Conservation (phyloP, 2,888 invertebrate species). For the Achlya flavicornis region DNA sequence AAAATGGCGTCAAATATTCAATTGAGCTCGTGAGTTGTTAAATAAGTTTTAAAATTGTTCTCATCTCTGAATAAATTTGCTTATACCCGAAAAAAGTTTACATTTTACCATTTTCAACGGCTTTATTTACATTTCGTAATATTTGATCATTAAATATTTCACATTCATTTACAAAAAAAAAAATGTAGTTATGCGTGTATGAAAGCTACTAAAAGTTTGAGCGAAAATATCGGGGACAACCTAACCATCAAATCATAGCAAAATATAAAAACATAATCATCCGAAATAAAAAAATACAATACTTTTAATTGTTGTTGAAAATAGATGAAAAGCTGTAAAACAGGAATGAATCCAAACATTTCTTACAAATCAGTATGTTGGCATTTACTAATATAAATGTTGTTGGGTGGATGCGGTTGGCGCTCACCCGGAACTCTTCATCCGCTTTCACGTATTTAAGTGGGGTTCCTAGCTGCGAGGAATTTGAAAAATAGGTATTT, state of each 20-base stretch:
- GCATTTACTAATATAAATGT: not conserved
- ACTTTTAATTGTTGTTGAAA: not conserved
- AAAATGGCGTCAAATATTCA: conserved; percentile 8
- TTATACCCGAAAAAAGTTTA: not conserved
- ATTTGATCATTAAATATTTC: too few species aligned
- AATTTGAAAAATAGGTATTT: too few species aligned
- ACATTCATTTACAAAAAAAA: too few species aligned
- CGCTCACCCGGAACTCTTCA: not conserved
- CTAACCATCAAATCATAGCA: too few species aligned
- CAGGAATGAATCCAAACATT: not conserved
- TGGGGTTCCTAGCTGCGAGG: too few species aligned
- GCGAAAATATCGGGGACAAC: too few species aligned
- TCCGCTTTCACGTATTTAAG: not conserved
- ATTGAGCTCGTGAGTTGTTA: conserved; percentile 11
- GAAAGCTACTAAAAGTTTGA: too few species aligned
- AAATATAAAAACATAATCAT: too few species aligned
- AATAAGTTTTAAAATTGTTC: conserved; percentile 16
- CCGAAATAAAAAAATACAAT: too few species aligned
- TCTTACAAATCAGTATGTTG: not conserved
- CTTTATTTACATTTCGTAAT: not conserved
- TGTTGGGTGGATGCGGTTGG: not conserved
- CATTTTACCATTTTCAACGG: not conserved
- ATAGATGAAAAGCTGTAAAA: not conserved
- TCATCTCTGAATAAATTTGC: conserved; percentile 14
- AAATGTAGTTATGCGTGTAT: too few species aligned